Conservation (phyloP, 2,113 vertebrate species). For the Microcebus murinus region DNA sequence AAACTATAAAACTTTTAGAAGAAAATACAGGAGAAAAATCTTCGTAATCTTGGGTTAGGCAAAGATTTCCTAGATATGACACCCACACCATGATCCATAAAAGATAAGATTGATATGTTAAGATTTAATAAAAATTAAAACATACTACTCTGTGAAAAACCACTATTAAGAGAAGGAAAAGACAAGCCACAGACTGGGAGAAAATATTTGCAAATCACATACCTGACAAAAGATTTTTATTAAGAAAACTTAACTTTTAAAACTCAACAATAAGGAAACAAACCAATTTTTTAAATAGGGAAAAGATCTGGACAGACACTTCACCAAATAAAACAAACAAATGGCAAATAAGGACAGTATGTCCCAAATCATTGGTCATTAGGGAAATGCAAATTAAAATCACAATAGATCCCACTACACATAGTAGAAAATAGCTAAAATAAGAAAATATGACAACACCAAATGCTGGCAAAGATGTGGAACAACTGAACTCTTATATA, state of each 20-base stretch:
- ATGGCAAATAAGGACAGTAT: constrained; percentile 42
- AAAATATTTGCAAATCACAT: constrained; percentile 14
- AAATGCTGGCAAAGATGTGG: neutral
- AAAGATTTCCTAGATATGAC: neutral
- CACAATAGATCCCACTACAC: neutral
- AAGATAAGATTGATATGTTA: neutral
- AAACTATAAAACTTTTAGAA: constrained; percentile 35
- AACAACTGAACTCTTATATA: neutral
- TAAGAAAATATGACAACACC: neutral
- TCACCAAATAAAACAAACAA: constrained; percentile 15
- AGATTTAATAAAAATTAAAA: constrained; percentile 36
- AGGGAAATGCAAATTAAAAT: constrained; percentile 30
- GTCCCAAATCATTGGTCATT: neutral
- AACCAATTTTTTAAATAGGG: neutral
- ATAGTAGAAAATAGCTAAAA: constrained; percentile 1
- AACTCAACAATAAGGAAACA: constrained; percentile 22
- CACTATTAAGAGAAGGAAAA: neutral
- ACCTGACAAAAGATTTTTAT: constrained; percentile 34
- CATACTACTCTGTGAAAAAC: neutral
- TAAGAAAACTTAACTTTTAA: constrained; percentile 44
- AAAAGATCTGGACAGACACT: neutral
- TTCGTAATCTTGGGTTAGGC: neutral
- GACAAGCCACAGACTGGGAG: neutral
- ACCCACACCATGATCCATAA: neutral
- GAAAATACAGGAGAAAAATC: constrained; percentile 30